These are phyloP conservation scores for Naso thynnoides DNA, from an alignment of 2,797 vertebrate genomes.

Conservation along the genomic window DNA sequence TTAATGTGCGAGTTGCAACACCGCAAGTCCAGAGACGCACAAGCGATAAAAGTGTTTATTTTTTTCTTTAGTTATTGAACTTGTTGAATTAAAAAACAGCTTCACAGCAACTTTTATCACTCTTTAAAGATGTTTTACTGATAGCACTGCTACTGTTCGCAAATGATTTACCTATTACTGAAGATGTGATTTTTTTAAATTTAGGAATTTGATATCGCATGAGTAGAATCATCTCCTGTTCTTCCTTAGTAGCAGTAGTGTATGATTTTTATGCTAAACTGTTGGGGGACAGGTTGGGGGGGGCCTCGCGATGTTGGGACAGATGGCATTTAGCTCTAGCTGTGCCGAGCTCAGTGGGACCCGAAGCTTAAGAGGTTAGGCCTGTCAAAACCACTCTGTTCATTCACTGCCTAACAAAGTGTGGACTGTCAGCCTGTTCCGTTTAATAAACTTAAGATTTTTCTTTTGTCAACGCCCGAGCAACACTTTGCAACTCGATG, in stretches of 20 bases:
- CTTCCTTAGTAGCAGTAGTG: slow-evolving; percentile 55
- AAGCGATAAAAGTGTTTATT: not conserved
- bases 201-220: not conserved
- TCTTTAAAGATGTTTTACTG: slow-evolving; percentile 20
- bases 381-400: slow-evolving; percentile 98
- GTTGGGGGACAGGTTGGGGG: slow-evolving; percentile 64
- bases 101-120: not conserved
- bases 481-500: slow-evolving; percentile 81
- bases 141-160: too few relatives aligned
- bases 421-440: slow-evolving; percentile 91
- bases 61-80: not conserved
- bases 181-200: slow-evolving; percentile 1
- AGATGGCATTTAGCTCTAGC: slow-evolving; percentile 97
- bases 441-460: slow-evolving; percentile 91
- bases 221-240: slow-evolving; percentile 39
- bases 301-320: slow-evolving; percentile 90
- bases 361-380: slow-evolving; percentile 96
- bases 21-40: not conserved
- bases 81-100: not conserved
- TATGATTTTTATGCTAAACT: slow-evolving; percentile 72
- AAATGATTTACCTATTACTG: slow-evolving; percentile 1
- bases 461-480: slow-evolving; percentile 80
- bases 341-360: slow-evolving; percentile 97
- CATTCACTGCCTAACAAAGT: slow-evolving; percentile 96
- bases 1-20: slow-evolving; percentile 15